Base-by-base conservation (phyloP, 2,113 vertebrate genomes). In the Bagarius yarrelli region DNA sequence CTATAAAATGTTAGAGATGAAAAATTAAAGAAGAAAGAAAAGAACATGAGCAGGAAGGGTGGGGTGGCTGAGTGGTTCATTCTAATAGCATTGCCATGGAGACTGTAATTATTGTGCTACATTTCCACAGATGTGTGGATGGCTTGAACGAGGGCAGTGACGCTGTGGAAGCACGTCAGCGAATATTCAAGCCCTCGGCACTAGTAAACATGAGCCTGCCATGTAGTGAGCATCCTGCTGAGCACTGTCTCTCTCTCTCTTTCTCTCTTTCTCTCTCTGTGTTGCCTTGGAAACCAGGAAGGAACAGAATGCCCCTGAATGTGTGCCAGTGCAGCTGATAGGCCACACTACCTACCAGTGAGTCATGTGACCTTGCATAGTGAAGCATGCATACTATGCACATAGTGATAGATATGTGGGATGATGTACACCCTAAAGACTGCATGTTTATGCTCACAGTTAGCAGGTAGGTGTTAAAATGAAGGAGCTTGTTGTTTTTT, bases 281-380 rank as follows among this genome's bases (percentile, higher is more conserved):
- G 92, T 94, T 93, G 88, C 89, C 92, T 89, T 88, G 92, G 92
- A 91, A 92, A 94, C 93, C 86, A 89, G 87, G 88, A 88, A 88
- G 90, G 88, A 80, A 70, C 66, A 83, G 88, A 83, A 79, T 77
- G 71, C 71, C 40, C 63, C 69, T 78, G 69, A 84, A 85, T 77
- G 73, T 81, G 73, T 66, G 74, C n/a, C 50, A n/a, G 52, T 66
- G 67, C 64, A 64, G 59, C 79, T 78, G 81, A 75, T 77, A 80
- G 78, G 84, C 81, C 81, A 59, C 36, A 32, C n/a, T 66, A 44
- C 77, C 59, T 61, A 80, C 23, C 21, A 81, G 23, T 72, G 78
- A 72, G 81, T 80, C 67, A 80, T 52, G 69, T 71, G 76, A 83
- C 81, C 80, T 82, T 79, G 52, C 60, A 30, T 52, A 50, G 34